These are phyloP conservation scores for Drosophila aldrichi DNA, from an alignment of 2,888 invertebrate genomes.

Conservation along the genomic window DNA sequence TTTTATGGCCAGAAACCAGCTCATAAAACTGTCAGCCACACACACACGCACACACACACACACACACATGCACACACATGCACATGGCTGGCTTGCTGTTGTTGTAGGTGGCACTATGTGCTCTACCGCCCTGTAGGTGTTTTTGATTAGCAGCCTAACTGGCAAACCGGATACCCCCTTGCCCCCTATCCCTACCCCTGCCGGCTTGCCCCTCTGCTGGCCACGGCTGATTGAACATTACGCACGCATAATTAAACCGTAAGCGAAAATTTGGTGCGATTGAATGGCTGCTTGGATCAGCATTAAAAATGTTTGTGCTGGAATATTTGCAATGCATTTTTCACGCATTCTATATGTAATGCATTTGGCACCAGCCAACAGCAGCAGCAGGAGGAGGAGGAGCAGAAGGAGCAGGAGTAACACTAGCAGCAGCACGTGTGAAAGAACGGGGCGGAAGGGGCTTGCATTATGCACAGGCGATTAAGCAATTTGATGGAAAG, in stretches of 20 bases:
- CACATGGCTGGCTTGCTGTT: background rate
- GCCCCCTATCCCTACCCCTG: background rate
- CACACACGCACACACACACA: constrained; percentile 5
- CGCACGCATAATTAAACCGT: constrained; percentile 67
- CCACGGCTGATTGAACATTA: constrained; percentile 54
- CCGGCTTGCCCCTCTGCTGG: background rate
- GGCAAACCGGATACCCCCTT: constrained; percentile 1
- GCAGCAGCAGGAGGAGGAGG: background rate
- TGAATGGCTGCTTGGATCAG: constrained; percentile 64
- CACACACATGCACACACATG: background rate
- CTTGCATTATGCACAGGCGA: constrained; percentile 68
- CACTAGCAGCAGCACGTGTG: constrained; percentile 23
- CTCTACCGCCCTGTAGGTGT: constrained; percentile 26
- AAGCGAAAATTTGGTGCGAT: constrained; percentile 57
- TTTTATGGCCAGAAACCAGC: constrained; percentile 53
- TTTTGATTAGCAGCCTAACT: constrained; percentile 47
- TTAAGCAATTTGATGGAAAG: constrained; percentile 62
- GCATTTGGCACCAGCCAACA: constrained; percentile 43
- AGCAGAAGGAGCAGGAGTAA: background rate
- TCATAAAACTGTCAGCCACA: constrained; percentile 59
- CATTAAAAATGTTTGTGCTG: constrained; percentile 60
- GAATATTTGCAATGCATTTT: constrained; percentile 63
- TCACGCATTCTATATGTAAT: constrained; percentile 52
- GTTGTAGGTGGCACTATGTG: background rate
- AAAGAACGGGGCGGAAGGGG: constrained; percentile 9